Evolutionary conservation across 2,888 invertebrate genomes (phyloP).

Genomic region (Brenthis ino): DNA sequence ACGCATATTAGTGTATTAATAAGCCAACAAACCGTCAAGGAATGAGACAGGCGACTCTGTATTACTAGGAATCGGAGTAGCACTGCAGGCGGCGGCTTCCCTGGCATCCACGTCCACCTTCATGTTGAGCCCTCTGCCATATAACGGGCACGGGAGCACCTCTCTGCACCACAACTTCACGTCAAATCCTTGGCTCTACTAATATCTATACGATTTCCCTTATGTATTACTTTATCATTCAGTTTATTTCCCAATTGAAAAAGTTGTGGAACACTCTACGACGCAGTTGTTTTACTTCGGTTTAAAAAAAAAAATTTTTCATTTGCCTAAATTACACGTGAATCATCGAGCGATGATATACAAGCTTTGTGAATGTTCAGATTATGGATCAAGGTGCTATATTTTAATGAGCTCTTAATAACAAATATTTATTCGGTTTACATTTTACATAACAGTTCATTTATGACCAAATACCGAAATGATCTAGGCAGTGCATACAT

Average conservation of each 20-base stretch:
- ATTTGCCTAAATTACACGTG: conserved; percentile 10
- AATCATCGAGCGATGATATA: conserved; percentile 15
- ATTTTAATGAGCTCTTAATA: neutral
- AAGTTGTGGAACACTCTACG: neutral
- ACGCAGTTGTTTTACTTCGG: neutral
- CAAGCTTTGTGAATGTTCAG: conserved; percentile 6
- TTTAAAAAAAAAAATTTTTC: neutral
- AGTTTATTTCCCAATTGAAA: neutral
- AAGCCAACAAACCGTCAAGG: conserved; percentile 70
- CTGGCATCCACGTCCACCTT: conserved; percentile 58
- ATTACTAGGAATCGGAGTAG: conserved; percentile 67
- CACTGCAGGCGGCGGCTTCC: conserved; percentile 60
- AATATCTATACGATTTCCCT: neutral
- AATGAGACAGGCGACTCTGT: conserved; percentile 75
- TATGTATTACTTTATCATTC: neutral
- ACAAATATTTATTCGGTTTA: neutral
- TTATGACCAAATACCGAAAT: conserved; percentile 26
- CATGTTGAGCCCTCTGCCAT: conserved; percentile 46
- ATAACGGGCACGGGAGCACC: conserved; percentile 43
- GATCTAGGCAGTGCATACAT: conserved; percentile 26
- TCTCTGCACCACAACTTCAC: conserved; percentile 38
- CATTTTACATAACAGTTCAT: neutral
- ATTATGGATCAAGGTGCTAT: neutral
- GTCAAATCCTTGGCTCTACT: conserved; percentile 30
- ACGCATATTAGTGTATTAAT: conserved; percentile 33